phyloP scores from a whole-genome alignment of 2,888 invertebrate genomes.

The Salpingus planirostris region DNA sequence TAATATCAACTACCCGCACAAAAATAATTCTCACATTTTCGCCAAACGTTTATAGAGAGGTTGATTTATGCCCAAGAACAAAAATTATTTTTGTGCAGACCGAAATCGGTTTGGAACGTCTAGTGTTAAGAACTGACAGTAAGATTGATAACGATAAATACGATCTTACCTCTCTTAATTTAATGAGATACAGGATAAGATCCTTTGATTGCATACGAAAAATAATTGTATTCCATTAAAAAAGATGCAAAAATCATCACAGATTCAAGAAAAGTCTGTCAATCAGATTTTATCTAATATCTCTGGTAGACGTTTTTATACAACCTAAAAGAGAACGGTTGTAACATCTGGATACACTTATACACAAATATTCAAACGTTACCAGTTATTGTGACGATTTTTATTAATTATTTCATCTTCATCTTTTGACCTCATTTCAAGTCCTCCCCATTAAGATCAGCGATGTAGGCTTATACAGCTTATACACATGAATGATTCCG shows the following conservation, averaged over 20 bases:
- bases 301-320: slow-evolving; percentile 17
- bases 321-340: slow-evolving; percentile 23
- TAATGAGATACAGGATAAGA: slow-evolving; percentile 19
- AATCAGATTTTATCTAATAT: slow-evolving; percentile 3
- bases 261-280: not conserved
- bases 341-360: slow-evolving; percentile 10
- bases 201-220: slow-evolving; percentile 19
- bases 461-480: no score
- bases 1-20: no score
- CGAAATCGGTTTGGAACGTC: no score
- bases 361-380: slow-evolving; percentile 10
- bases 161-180: slow-evolving; percentile 18
- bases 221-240: slow-evolving; percentile 18
- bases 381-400: slow-evolving; percentile 9
- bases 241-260: slow-evolving; percentile 9
- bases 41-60: no score
- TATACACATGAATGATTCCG: no score
- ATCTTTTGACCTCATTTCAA: no score
- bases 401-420: not conserved
- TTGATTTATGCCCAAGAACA: no score
- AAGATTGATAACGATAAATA: slow-evolving; percentile 11
- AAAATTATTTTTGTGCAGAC: no score
- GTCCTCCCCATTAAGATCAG: no score
- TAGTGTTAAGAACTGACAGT: slow-evolving; percentile 7
- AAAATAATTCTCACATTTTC: no score